Evolutionary conservation across 1,140 invertebrate genomes (phyloP), one percentile per base, ranked within the genome.

Genomic region (Telenomus remus): DNA sequence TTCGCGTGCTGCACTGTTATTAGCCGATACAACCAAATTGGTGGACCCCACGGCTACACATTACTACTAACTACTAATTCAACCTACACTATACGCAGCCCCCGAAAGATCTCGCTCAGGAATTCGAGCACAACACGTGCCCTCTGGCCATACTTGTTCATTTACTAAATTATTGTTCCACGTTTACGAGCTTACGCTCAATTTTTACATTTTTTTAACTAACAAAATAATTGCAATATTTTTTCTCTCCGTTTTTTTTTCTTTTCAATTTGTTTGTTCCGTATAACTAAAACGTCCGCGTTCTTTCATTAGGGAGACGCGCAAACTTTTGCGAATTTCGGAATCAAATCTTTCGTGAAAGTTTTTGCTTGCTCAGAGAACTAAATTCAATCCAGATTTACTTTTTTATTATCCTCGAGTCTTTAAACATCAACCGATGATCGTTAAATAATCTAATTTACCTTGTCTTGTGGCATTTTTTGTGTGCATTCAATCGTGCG

Each of bases 1-100:
- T 65, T 61, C 70, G 59, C 39, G 43, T 13, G 46, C 79, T 82
- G 71, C 79, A 80, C 82, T 85, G 83, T 86, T 85, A 86, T 85
- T 86, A 85, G 81, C 77, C 83, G 81, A 85, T 85, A 84, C 80
- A 79, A 78, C 78, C 85, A 86, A 85, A 85, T 85, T 85, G 84
- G 78, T 47, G 81, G 81, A 72, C 66, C 71, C 80, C 84, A 81
- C 80, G 73, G 60, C 65, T 48, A 50, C 49, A 14, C 19, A 59
- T 33, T 51, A 53, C 69, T 72, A 72, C 69, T 54, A 59, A 72
- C 72, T 76, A 65, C 73, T 75, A 68, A 75, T 69, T 75, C 59
- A 59, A 65, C 65, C 73, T 76, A 69, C 80, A n/a, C n/a, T n/a
- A n/a, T 72, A 66, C 63, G 57, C 76, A 72, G 79, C 72, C 78